Conservation (phyloP, 2,113 vertebrate species). For the Cervus canadensis region DNA sequence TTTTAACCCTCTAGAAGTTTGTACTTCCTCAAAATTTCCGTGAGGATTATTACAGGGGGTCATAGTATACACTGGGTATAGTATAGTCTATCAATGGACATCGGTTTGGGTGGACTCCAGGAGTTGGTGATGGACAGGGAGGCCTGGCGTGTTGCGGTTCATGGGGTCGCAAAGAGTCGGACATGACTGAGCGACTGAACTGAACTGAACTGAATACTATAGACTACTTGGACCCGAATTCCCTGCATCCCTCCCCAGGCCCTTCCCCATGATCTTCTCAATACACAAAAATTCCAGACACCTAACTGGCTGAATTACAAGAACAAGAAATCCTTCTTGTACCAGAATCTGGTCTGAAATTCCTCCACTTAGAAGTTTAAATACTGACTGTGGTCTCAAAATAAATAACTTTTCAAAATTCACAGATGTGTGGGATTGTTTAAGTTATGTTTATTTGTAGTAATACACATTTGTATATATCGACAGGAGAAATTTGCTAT, state of each 20-base stretch:
- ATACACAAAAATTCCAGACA: neutral
- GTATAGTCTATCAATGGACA: neutral
- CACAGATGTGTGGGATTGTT: neutral
- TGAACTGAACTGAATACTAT: neutral
- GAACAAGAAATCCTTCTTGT: neutral
- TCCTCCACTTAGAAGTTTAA: neutral
- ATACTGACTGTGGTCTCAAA: neutral
- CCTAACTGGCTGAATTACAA: neutral
- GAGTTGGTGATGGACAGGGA: neutral
- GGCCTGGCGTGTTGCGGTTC: neutral
- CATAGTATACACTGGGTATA: neutral
- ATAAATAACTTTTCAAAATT: constrained; percentile 3
- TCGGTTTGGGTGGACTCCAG: neutral
- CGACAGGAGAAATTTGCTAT: neutral
- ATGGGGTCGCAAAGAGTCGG: neutral
- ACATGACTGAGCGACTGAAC: neutral
- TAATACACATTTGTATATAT: neutral
- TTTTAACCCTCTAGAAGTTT: neutral
- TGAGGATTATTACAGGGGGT: neutral
- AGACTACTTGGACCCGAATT: rapidly evolving
- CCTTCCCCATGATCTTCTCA: neutral
- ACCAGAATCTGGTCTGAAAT: neutral
- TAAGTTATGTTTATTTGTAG: neutral
- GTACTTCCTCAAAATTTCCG: neutral
- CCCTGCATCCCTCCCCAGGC: rapidly evolving